phyloP scores from a whole-genome alignment of 2,888 invertebrate genomes.

The Germaria angustata region DNA sequence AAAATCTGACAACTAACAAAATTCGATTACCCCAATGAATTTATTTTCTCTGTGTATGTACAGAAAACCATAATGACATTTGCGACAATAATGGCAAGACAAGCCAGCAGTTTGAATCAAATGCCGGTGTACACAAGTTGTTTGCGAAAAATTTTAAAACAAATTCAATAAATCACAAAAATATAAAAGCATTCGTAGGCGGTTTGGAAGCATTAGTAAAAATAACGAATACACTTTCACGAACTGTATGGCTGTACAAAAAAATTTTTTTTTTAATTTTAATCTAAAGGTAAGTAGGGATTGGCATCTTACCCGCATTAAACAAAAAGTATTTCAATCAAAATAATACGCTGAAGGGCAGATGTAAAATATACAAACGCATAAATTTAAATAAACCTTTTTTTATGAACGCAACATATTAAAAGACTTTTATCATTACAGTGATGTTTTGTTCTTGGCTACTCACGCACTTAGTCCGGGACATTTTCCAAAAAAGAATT shows the following conservation, averaged over 20 bases:
- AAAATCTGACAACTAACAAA: too few species aligned
- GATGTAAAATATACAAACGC: not conserved
- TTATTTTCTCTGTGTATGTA: too few species aligned
- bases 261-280: not conserved
- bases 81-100: too few species aligned
- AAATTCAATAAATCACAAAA: too few species aligned
- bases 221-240: too few species aligned
- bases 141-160: too few species aligned
- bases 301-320: not conserved
- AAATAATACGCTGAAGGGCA: slow-evolving; percentile 15
- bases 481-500: slow-evolving; percentile 12
- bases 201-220: too few species aligned
- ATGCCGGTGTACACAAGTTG: too few species aligned
- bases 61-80: too few species aligned
- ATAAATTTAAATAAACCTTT: slow-evolving; percentile 16
- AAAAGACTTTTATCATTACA: not conserved
- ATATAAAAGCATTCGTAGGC: too few species aligned
- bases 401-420: not conserved
- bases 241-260: not conserved
- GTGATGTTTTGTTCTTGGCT: not conserved
- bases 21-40: too few species aligned
- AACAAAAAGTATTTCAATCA: slow-evolving; percentile 21
- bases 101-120: too few species aligned
- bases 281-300: not conserved
- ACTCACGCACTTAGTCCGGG: not conserved